phyloP scores from a whole-genome alignment of 2,113 vertebrate genomes.

The Dolichallabes microphthalmus region DNA sequence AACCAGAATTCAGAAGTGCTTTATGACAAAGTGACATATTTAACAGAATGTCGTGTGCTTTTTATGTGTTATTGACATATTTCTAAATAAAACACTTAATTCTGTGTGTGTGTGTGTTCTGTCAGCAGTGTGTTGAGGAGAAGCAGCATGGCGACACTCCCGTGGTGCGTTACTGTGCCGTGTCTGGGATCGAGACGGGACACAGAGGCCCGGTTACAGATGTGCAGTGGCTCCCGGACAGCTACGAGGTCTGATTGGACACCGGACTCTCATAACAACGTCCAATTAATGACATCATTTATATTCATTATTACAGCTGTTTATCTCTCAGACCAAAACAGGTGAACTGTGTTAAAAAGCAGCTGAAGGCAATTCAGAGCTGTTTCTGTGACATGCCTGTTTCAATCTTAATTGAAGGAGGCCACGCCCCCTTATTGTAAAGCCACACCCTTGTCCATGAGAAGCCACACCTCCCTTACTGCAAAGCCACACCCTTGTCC shows the following conservation, averaged over 20 bases:
- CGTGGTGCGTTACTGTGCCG: slow-evolving; percentile 73
- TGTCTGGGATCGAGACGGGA: slow-evolving; percentile 75
- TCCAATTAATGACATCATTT: background rate
- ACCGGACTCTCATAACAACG: background rate
- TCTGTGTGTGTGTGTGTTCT: slow-evolving; percentile 49
- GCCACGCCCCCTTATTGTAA: background rate
- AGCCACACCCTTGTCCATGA: too few species aligned
- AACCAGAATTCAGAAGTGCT: background rate
- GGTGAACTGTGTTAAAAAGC: background rate
- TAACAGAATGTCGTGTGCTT: background rate
- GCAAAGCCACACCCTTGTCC: background rate
- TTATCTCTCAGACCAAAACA: background rate
- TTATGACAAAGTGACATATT: background rate
- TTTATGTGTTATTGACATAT: background rate
- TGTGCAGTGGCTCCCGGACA: slow-evolving; percentile 82
- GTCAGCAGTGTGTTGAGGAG: slow-evolving; percentile 60
- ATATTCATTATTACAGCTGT: background rate
- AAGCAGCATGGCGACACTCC: slow-evolving; percentile 59
- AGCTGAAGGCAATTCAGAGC: background rate
- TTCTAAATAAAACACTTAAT: background rate
- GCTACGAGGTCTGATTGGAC: slow-evolving; percentile 75
- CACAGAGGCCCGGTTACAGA: slow-evolving; percentile 82
- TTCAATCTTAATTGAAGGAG: background rate
- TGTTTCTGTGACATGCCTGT: too few species aligned
- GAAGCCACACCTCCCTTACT: background rate